Evolutionary conservation across 1,140 invertebrate genomes (phyloP).

Genomic region (Metaphire vulgaris): DNA sequence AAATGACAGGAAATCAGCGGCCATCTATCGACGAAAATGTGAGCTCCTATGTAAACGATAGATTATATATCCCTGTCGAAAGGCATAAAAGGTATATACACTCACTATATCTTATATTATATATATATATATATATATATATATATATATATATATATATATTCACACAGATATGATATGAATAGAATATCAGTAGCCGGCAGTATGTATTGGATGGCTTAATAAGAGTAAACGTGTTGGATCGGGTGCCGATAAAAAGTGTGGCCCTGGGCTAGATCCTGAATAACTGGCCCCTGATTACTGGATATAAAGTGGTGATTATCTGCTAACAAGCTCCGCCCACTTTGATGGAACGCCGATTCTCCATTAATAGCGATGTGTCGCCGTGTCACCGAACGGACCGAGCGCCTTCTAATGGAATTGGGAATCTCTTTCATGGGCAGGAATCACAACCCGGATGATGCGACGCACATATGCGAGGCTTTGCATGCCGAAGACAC

Average conservation of each 20-base stretch:
- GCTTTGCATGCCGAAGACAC: no score
- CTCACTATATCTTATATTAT: background rate
- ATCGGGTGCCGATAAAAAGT: background rate
- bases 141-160: slow-evolving; percentile 4
- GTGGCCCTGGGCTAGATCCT: background rate
- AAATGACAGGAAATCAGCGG: no score
- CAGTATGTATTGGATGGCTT: no score
- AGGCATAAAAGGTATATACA: background rate
- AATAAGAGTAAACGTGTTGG: no score
- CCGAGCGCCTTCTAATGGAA: no score
- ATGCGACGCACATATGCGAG: no score
- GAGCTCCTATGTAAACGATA: no score
- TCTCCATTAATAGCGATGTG: background rate
- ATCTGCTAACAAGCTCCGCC: background rate
- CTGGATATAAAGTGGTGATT: background rate
- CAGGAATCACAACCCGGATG: no score
- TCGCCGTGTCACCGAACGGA: background rate
- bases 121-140: slow-evolving; percentile 4
- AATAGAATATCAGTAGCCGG: no score
- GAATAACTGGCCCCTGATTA: background rate
- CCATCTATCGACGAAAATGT: no score
- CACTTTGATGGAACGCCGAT: background rate
- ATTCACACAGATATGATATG: background rate
- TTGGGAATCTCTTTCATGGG: no score
- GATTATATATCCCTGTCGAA: no score